Conservation (phyloP, 2,113 vertebrate species). For the Callaeas wilsoni region DNA sequence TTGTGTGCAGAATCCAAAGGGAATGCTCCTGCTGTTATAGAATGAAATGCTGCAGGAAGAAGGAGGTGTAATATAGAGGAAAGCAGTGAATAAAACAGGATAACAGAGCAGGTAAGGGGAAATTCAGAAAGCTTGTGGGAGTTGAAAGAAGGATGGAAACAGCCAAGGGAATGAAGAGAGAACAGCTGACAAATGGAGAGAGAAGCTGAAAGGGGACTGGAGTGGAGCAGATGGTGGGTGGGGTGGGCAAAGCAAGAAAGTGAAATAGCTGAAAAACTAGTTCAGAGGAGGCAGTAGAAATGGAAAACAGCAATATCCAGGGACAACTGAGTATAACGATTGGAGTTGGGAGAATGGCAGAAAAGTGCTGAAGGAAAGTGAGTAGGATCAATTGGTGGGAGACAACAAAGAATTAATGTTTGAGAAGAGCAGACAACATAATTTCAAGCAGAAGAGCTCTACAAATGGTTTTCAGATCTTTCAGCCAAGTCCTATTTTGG, state of each 20-base stretch:
- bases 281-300: not conserved
- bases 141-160: conserved; percentile 6
- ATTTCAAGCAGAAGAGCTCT: not conserved
- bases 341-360: not conserved
- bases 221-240: conserved; percentile 6
- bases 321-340: not conserved
- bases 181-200: not conserved
- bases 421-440: not conserved
- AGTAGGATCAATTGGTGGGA: not conserved
- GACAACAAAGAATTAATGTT: not conserved
- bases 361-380: not conserved
- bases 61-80: not conserved
- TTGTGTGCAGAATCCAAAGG: not conserved
- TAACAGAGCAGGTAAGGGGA: conserved; percentile 9
- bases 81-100: not conserved
- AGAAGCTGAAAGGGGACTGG: not conserved
- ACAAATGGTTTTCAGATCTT: not conserved
- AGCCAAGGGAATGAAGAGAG: not conserved
- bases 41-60: conserved; percentile 4
- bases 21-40: not conserved
- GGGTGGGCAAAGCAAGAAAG: not conserved
- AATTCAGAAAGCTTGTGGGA: conserved; percentile 8
- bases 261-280: not conserved
- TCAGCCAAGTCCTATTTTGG: not conserved
- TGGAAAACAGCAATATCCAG: not conserved